These are phyloP conservation scores for Antigone vipio DNA, from an alignment of 2,113 vertebrate genomes.

Conservation along the genomic window DNA sequence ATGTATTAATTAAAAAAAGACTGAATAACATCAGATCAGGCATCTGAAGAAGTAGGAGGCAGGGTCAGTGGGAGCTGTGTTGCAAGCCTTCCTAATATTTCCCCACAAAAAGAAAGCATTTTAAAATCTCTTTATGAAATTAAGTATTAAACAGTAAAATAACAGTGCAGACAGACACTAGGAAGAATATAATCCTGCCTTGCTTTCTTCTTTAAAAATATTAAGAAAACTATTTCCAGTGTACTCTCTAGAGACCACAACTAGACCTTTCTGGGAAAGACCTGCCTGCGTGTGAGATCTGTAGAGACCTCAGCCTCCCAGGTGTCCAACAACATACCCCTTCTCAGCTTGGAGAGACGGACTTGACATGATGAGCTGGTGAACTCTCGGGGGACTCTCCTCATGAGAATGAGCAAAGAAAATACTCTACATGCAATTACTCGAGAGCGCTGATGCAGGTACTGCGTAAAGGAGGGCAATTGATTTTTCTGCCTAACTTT, in stretches of 20 bases:
- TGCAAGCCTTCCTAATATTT: neutral
- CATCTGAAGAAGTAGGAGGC: neutral
- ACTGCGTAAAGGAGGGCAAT: neutral
- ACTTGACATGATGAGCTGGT: too few species aligned
- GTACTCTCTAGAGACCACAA: neutral
- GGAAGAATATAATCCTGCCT: neutral
- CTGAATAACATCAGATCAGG: neutral
- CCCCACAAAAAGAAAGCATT: neutral
- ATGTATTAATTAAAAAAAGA: neutral
- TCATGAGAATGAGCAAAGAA: neutral
- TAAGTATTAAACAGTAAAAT: neutral
- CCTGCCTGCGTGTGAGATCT: neutral
- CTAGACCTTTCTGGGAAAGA: neutral
- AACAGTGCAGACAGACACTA: neutral
- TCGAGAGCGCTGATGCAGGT: rapidly evolving
- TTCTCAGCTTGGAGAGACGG: neutral
- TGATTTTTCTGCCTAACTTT: neutral
- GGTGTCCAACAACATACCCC: neutral
- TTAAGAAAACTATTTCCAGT: neutral
- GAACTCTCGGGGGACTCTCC: neutral
- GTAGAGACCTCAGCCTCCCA: neutral
- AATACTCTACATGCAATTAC: neutral
- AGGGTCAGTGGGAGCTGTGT: neutral
- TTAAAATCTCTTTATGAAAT: neutral
- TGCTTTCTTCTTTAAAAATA: neutral